phyloP scores from a whole-genome alignment of 2,888 invertebrate genomes.

The Chirona hameri region DNA sequence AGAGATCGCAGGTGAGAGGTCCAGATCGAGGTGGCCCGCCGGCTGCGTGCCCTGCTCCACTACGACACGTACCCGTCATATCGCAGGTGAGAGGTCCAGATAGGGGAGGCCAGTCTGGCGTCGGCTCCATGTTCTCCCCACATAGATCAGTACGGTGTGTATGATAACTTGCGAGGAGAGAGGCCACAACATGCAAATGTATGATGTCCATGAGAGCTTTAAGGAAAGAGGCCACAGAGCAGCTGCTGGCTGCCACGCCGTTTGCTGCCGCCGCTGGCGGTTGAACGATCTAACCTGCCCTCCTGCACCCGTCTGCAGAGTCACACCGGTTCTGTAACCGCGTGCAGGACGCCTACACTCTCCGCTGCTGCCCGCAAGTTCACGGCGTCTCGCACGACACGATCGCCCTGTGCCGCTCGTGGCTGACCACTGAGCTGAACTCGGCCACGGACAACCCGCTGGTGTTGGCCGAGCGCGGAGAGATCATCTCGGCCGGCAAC shows the following conservation, averaged over 20 bases:
- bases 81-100: no score
- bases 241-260: no score
- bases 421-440: constrained; percentile 62
- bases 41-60: no score
- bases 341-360: constrained; percentile 65
- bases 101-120: constrained; percentile 58
- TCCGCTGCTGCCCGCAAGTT: constrained; percentile 63
- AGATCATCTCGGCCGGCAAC: constrained; percentile 64
- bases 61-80: no score
- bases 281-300: neutral
- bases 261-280: no score
- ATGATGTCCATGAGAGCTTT: constrained; percentile 4
- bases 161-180: no score
- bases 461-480: constrained; percentile 55
- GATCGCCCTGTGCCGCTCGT: constrained; percentile 57
- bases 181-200: no score
- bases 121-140: constrained; percentile 59
- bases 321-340: constrained; percentile 61
- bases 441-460: constrained; percentile 64
- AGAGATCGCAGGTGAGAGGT: no score
- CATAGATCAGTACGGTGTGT: constrained; percentile 57
- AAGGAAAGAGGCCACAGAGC: neutral
- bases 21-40: no score
- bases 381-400: constrained; percentile 65
- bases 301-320: constrained; percentile 49